These are phyloP conservation scores for Arnoldichthys spilopterus DNA, from an alignment of 2,797 vertebrate genomes.

Conservation along the genomic window DNA sequence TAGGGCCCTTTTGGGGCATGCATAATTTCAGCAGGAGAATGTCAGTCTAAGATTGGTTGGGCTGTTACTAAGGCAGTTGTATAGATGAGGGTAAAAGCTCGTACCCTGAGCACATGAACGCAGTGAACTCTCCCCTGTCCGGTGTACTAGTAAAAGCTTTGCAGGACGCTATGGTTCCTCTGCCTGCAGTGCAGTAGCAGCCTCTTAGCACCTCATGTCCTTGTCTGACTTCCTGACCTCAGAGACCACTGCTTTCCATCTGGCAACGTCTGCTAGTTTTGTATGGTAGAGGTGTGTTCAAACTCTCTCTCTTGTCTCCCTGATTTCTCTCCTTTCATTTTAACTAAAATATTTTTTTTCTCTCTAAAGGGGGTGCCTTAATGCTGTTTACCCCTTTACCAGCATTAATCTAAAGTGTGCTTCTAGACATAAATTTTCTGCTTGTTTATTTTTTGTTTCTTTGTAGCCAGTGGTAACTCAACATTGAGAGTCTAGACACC, in stretches of 20 bases:
- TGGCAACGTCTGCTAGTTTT: not conserved
- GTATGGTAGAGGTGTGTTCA: not conserved
- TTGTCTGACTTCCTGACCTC: slow-evolving; percentile 22
- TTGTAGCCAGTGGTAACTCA: not conserved
- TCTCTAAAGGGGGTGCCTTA: not conserved
- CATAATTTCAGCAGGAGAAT: not conserved
- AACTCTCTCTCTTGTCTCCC: not conserved
- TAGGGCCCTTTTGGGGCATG: not conserved
- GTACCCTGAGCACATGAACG: not conserved
- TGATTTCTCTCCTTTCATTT: not conserved
- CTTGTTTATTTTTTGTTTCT: not conserved
- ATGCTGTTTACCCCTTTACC: not conserved
- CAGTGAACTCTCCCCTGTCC: not conserved
- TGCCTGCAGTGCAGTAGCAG: not conserved
- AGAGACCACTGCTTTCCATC: not conserved
- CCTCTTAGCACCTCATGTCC: not conserved
- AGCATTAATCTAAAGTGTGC: not conserved
- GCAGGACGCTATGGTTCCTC: not conserved
- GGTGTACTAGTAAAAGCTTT: not conserved
- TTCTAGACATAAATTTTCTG: not conserved
- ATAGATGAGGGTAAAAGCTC: not conserved
- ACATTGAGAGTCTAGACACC: no score
- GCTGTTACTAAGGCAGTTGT: not conserved
- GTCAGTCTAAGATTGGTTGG: not conserved
- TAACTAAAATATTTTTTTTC: not conserved